Evolutionary conservation across 2,113 vertebrate species (phyloP).

Genomic region (Kryptolebias marmoratus): DNA sequence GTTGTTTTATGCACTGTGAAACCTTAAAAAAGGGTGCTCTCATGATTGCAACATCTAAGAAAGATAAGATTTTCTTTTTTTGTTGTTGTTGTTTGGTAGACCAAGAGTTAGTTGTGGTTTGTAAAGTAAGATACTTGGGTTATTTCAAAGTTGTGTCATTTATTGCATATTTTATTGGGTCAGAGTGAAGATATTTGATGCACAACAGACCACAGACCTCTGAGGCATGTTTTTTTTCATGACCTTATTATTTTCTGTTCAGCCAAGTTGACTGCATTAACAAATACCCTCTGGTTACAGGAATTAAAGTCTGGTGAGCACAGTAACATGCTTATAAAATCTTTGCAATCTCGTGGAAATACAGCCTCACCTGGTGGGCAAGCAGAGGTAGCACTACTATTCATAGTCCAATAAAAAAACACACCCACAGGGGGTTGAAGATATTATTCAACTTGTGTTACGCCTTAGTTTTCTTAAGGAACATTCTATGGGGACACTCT

Average conservation of each 20-base stretch:
- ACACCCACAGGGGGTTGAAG: neutral
- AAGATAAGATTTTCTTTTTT: no score
- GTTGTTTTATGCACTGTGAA: no score
- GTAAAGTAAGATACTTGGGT: no score
- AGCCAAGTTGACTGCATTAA: neutral
- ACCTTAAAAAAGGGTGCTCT: no score
- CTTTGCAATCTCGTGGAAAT: neutral
- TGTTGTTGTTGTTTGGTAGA: no score
- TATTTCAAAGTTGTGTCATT: no score
- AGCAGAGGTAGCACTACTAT: neutral
- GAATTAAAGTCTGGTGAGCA: neutral
- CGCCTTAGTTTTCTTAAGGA: no score
- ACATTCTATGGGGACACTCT: no score
- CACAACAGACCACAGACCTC: neutral
- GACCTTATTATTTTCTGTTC: neutral
- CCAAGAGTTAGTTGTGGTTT: no score
- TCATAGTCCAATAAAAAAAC: no score
- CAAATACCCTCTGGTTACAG: neutral
- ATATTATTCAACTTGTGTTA: neutral
- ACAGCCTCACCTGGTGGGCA: slow-evolving; percentile 52
- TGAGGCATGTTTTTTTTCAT: neutral
- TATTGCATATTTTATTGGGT: neutral
- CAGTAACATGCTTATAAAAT: neutral
- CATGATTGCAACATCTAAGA: no score
- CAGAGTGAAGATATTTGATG: slow-evolving; percentile 4